phyloP scores from a whole-genome alignment of 2,797 vertebrate genomes.

The Neosilurus hyrtlii region DNA sequence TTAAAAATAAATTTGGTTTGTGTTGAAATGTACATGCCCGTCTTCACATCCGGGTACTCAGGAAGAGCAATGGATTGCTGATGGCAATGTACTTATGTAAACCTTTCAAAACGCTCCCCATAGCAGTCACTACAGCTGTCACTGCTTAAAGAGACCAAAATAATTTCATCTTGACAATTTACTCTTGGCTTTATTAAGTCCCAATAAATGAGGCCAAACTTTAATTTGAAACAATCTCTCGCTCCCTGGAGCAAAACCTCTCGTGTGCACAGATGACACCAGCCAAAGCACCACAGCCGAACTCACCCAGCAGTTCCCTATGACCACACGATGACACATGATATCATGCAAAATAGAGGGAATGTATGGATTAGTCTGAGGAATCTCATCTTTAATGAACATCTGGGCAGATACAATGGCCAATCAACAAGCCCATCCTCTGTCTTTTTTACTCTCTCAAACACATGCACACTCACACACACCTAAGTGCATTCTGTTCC shows the following conservation, averaged over 20 bases:
- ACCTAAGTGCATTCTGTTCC: not conserved
- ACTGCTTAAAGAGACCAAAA: not conserved
- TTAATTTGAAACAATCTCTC: conserved; percentile 28
- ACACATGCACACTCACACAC: not conserved
- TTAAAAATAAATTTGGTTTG: too few species aligned
- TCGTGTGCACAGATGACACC: not conserved
- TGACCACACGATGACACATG: not conserved
- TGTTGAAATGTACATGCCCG: too few species aligned
- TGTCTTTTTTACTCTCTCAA: too few species aligned
- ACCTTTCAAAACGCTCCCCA: not conserved
- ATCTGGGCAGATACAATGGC: conserved; percentile 62
- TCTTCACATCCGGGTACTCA: too few species aligned
- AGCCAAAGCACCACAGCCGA: not conserved
- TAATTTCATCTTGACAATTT: not conserved
- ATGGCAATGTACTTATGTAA: not conserved
- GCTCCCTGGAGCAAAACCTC: not conserved
- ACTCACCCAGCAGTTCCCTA: not conserved
- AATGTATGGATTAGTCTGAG: not conserved
- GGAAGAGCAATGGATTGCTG: too few species aligned
- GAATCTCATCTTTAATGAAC: conserved; percentile 18
- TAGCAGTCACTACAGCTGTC: not conserved
- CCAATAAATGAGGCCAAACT: not conserved
- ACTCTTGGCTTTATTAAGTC: not conserved
- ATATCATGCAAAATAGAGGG: not conserved
- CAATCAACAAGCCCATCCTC: conserved; percentile 48